A percentile compares a stretch with the other conserved stretches of the same genome.
phyloP scores from a whole-genome alignment of 2,113 vertebrate genomes.

The Coreoperca whiteheadi region DNA sequence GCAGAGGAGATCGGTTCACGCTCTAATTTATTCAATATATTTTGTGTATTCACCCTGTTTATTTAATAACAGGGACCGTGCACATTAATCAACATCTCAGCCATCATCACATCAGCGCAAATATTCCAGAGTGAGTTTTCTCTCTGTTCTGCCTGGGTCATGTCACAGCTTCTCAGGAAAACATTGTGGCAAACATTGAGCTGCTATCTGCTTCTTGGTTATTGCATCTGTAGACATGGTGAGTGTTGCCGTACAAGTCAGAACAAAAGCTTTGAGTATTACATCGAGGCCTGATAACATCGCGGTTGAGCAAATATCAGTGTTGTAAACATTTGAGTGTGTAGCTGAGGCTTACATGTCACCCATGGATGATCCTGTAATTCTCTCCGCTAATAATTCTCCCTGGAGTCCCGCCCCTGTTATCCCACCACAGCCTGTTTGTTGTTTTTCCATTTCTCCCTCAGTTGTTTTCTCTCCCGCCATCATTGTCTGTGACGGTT shows the following conservation, averaged over 20 bases:
- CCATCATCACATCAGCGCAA: conserved; percentile 73
- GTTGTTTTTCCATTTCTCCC: conserved; percentile 7
- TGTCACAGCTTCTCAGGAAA: conserved; percentile 65
- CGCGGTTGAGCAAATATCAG: conserved; percentile 72
- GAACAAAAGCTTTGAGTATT: conserved; percentile 79
- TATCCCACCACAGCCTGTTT: conserved; percentile 39
- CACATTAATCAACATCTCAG: conserved; percentile 83
- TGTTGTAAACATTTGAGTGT: conserved; percentile 79
- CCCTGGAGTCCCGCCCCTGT: conserved; percentile 58
- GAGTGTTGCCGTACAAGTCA: conserved; percentile 67
- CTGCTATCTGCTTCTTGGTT: conserved; percentile 72
- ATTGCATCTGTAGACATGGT: conserved; percentile 70
- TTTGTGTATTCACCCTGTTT: conserved; percentile 82
- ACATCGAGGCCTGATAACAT: conserved; percentile 73
- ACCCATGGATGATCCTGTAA: conserved; percentile 81
- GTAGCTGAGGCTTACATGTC: conserved; percentile 73
- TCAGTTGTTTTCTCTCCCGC: conserved; percentile 4
- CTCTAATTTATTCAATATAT: conserved; percentile 85
- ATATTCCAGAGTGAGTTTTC: conserved; percentile 67
- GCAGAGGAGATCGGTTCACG: conserved; percentile 72
- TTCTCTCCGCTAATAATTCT: conserved; percentile 71
- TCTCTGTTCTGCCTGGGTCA: conserved; percentile 52
- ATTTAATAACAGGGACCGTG: conserved; percentile 80
- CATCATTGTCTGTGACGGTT: conserved; percentile 25
- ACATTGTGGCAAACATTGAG: conserved; percentile 58